These are phyloP conservation scores for Crepidodera aurea DNA, from an alignment of 2,888 invertebrate genomes.

Conservation along the genomic window DNA sequence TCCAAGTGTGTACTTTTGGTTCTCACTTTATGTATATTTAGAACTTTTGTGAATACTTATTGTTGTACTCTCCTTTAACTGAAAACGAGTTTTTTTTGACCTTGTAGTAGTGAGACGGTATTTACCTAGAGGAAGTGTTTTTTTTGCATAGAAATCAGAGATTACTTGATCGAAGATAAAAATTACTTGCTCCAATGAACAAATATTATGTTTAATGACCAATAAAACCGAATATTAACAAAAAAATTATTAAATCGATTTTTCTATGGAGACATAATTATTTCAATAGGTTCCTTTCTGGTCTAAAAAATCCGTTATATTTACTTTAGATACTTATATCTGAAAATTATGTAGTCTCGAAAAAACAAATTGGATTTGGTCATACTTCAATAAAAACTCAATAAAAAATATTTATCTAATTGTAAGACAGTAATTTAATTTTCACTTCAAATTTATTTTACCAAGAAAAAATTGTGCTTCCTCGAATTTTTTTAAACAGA, in stretches of 20 bases:
- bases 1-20: no score
- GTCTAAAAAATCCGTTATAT: slow-evolving; percentile 3
- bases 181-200: slow-evolving; percentile 18
- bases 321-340: no score
- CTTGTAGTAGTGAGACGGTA: no score
- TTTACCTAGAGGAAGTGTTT: not conserved
- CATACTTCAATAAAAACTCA: not conserved
- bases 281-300: not conserved
- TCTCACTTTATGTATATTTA: no score
- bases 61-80: no score
- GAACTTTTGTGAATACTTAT: no score
- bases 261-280: slow-evolving; percentile 2
- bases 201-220: slow-evolving; percentile 4
- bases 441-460: no score
- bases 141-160: not conserved
- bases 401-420: not conserved
- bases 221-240: slow-evolving; percentile 6
- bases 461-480: no score
- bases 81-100: no score
- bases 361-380: not conserved
- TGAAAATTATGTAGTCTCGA: not conserved
- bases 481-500: no score
- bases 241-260: slow-evolving; percentile 8
- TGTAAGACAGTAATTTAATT: no score
- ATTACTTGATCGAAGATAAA: not conserved